phyloP scores from a whole-genome alignment of 2,888 invertebrate genomes.

The Lapara coniferarum region DNA sequence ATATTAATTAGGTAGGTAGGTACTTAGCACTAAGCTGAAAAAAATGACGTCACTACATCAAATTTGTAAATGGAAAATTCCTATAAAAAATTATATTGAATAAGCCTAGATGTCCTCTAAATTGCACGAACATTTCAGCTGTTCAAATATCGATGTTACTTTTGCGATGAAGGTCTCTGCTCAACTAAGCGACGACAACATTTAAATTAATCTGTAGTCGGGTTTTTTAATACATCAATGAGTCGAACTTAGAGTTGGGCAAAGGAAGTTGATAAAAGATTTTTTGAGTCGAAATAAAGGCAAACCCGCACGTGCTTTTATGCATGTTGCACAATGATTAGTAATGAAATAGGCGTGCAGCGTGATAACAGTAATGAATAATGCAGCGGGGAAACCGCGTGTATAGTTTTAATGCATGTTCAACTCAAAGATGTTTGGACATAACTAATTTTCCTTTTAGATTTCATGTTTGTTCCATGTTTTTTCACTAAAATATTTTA shows the following conservation, averaged over 20 bases:
- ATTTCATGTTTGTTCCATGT: neutral
- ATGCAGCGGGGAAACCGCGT: constrained; percentile 7
- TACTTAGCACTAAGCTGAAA: neutral
- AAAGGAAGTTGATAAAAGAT: neutral
- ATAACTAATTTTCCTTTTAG: neutral
- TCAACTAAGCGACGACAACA: neutral
- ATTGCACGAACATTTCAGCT: constrained; percentile 38
- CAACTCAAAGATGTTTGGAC: constrained; percentile 23
- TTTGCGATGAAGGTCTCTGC: constrained; percentile 1
- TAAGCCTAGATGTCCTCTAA: constrained; percentile 37
- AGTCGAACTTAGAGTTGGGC: neutral
- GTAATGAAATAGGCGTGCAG: constrained; percentile 13
- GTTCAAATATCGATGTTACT: constrained; percentile 39
- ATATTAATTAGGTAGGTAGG: neutral
- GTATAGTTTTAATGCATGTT: constrained; percentile 28
- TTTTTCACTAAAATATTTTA: neutral
- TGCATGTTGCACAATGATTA: constrained; percentile 22
- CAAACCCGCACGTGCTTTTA: constrained; percentile 8
- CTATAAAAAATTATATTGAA: constrained; percentile 30
- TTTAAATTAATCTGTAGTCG: neutral
- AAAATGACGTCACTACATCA: neutral
- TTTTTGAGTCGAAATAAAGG: neutral
- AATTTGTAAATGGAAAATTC: constrained; percentile 37
- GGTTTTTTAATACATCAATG: too few relatives aligned
- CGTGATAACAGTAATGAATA: constrained; percentile 19